phyloP scores from a whole-genome alignment of 2,888 invertebrate species.

The Prosopocoilus inquinatus region DNA sequence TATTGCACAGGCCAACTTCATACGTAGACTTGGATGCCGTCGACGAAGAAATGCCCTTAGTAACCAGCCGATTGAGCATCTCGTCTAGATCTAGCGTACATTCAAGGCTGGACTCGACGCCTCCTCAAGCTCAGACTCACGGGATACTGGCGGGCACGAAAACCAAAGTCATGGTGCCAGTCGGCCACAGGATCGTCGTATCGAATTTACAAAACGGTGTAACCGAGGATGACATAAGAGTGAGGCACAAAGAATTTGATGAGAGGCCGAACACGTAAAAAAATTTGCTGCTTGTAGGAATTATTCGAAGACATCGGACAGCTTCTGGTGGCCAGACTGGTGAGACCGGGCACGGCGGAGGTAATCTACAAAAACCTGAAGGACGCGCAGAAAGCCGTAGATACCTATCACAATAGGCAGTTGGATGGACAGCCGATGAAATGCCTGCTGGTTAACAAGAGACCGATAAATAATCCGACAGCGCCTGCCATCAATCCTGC shows the following conservation, averaged over 20 bases:
- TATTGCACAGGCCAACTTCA: conserved; percentile 16
- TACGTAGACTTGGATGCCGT: conserved; percentile 46
- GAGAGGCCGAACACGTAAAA: conserved; percentile 6
- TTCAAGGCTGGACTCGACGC: conserved; percentile 52
- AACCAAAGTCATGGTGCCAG: conserved; percentile 51
- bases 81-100: conserved; percentile 39
- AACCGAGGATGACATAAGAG: conserved; percentile 87
- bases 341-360: conserved; percentile 86
- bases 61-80: conserved; percentile 11
- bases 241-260: too few relatives aligned
- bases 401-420: conserved; percentile 90
- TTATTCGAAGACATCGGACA: conserved; percentile 92
- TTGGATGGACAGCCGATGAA: conserved; percentile 94
- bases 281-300: conserved; percentile 59
- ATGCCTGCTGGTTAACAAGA: conserved; percentile 78
- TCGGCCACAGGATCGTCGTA: conserved; percentile 83
- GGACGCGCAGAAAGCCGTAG: conserved; percentile 87
- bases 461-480: conserved; percentile 62
- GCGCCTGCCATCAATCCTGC: conserved; percentile 47
- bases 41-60: conserved; percentile 42
- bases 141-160: conserved; percentile 48
- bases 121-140: conserved; percentile 35
- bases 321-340: conserved; percentile 77
- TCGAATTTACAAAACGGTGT: conserved; percentile 86
- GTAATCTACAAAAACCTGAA: conserved; percentile 83